Conservation (phyloP, 2,888 invertebrate species). For the Chloroclystis v-ata region DNA sequence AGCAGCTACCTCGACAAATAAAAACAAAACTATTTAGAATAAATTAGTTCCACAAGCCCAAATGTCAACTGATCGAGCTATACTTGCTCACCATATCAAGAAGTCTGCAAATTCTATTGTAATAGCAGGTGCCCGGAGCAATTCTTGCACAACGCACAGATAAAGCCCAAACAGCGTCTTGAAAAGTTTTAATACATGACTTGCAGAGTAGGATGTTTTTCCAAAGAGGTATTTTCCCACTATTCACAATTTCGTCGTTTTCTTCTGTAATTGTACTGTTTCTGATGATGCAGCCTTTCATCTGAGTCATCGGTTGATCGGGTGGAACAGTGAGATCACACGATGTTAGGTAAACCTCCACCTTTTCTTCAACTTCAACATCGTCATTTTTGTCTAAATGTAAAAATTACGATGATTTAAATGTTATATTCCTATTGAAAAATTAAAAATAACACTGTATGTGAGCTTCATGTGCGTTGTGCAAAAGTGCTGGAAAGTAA, state of each 20-base stretch:
- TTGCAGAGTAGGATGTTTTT: constrained; percentile 48
- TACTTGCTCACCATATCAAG: constrained; percentile 49
- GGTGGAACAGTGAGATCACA: constrained; percentile 52
- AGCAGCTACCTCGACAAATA: constrained; percentile 44
- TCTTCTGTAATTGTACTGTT: constrained; percentile 38
- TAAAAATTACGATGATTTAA: constrained; percentile 13
- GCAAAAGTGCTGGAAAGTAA: constrained; percentile 38
- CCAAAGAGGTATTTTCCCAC: constrained; percentile 35
- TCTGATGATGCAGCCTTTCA: constrained; percentile 53
- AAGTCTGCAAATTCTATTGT: constrained; percentile 44
- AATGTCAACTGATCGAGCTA: neutral
- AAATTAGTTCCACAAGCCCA: too few species aligned
- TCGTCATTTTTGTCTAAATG: constrained; percentile 35
- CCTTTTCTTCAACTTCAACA: constrained; percentile 38
- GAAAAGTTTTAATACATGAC: constrained; percentile 37
- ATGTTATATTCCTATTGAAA: neutral
- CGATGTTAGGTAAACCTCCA: constrained; percentile 54
- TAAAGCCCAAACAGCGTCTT: constrained; percentile 50
- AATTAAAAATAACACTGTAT: constrained; percentile 58
- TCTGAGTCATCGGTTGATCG: constrained; percentile 33
- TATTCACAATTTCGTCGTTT: constrained; percentile 17
- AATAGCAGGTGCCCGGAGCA: constrained; percentile 42
- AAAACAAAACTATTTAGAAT: constrained; percentile 3
- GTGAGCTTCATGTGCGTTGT: constrained; percentile 47
- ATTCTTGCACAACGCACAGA: constrained; percentile 63